Evolutionary conservation across 1,140 invertebrate species (phyloP).

Genomic region (Linepithema humile): DNA sequence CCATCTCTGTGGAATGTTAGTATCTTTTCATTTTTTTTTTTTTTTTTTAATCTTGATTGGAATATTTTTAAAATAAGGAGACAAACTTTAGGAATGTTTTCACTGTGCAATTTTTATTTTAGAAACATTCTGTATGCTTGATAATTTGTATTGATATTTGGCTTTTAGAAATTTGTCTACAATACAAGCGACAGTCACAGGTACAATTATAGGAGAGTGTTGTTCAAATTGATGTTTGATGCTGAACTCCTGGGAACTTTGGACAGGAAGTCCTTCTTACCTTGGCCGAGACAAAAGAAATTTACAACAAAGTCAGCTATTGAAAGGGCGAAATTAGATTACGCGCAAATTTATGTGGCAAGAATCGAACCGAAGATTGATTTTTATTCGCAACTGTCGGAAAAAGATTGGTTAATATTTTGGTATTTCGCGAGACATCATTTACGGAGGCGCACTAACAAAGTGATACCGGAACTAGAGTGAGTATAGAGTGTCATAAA

Average conservation of each 20-base stretch:
- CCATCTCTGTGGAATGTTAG: constrained; percentile 69
- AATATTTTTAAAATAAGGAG: background rate
- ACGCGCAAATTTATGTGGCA: constrained; percentile 65
- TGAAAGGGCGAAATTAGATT: background rate
- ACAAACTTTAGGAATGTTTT: no score
- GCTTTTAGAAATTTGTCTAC: constrained; percentile 61
- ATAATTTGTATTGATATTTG: background rate
- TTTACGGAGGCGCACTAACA: constrained; percentile 59
- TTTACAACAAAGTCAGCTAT: background rate
- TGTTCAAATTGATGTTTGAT: constrained; percentile 76
- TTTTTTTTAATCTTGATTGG: background rate
- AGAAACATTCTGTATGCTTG: no score
- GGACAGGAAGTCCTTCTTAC: constrained; percentile 71
- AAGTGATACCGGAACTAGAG: constrained; percentile 81
- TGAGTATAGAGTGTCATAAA: constrained; percentile 67
- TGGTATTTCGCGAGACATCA: constrained; percentile 80
- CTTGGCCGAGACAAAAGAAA: constrained; percentile 45
- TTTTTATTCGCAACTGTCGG: constrained; percentile 51
- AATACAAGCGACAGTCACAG: rapidly evolving
- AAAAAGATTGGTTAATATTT: constrained; percentile 73
- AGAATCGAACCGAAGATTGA: constrained; percentile 76
- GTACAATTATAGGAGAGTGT: constrained; percentile 49
- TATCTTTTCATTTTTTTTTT: constrained; percentile 36
- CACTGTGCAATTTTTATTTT: no score
- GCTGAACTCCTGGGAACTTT: constrained; percentile 69